Percentiles rank a stretch among this genome's conserved stretches.
phyloP scores from a whole-genome alignment of 2,888 invertebrate genomes.

The Sympetrum striolatum region DNA sequence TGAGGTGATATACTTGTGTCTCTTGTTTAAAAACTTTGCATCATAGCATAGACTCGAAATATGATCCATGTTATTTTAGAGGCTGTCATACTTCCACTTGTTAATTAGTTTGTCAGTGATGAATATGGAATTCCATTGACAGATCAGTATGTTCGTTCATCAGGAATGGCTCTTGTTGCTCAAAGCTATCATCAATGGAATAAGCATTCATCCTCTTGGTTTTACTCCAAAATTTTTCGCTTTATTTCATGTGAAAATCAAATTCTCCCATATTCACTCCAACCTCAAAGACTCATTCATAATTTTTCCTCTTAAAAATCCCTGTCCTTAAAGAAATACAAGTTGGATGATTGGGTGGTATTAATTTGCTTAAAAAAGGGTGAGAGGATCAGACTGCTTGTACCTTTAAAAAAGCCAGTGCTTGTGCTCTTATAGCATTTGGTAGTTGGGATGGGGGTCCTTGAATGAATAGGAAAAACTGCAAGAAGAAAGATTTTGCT shows the following conservation, averaged over 20 bases:
- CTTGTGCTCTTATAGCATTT: slow-evolving; percentile 37
- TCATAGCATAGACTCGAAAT: background rate
- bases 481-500: background rate
- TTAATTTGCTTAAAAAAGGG: slow-evolving; percentile 35
- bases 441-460: slow-evolving; percentile 19
- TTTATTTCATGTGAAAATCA: background rate
- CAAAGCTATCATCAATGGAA: background rate
- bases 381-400: slow-evolving; percentile 40
- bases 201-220: background rate
- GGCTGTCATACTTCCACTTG: background rate
- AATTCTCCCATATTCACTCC: slow-evolving; percentile 26
- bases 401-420: slow-evolving; percentile 35
- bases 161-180: background rate
- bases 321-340: slow-evolving; percentile 30
- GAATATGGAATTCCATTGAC: background rate
- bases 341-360: slow-evolving; percentile 37
- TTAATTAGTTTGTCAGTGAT: background rate
- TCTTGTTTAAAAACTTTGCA: background rate
- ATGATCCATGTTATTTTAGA: background rate
- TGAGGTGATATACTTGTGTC: background rate
- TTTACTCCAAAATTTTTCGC: background rate
- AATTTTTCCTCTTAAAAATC: slow-evolving; percentile 8
- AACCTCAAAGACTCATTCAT: background rate
- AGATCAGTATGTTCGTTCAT: background rate
- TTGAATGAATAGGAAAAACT: background rate